A percentile compares a stretch with the other conserved stretches of the same genome.
These are phyloP conservation scores for Argya squamiceps DNA, from an alignment of 2,797 vertebrate genomes.

Conservation along the genomic window DNA sequence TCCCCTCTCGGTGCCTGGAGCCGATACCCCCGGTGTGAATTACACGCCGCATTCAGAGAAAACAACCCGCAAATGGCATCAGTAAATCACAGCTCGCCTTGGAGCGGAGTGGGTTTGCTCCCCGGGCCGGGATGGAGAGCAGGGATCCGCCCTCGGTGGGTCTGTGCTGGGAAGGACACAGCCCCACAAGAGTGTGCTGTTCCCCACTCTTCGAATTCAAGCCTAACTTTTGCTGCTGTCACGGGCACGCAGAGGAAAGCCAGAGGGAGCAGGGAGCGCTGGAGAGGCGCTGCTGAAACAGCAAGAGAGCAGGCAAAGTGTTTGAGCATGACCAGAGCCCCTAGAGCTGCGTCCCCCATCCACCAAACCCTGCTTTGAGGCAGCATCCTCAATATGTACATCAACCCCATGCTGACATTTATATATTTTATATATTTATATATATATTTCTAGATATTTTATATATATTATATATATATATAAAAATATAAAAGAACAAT, in stretches of 20 bases:
- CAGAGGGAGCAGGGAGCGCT: not conserved
- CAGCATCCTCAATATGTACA: accelerated
- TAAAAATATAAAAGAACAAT: accelerated
- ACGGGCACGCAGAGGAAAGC: not conserved
- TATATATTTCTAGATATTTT: too few relatives aligned
- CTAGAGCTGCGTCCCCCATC: accelerated
- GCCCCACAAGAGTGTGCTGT: not conserved
- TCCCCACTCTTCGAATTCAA: not conserved
- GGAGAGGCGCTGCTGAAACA: not conserved
- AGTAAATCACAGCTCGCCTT: not conserved
- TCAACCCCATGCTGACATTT: not conserved
- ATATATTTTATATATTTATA: not conserved
- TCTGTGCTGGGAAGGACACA: not conserved
- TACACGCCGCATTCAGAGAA: not conserved
- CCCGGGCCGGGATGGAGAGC: not conserved
- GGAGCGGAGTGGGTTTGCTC: not conserved
- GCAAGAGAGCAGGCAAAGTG: accelerated
- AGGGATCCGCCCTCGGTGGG: accelerated
- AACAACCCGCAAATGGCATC: not conserved
- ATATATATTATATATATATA: not conserved
- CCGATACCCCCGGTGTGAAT: not conserved
- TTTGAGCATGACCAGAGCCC: accelerated
- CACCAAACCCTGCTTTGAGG: not conserved
- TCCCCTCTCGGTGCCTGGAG: not conserved
- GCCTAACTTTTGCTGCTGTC: not conserved